Conservation (phyloP, 2,797 vertebrate species). For the Squalus acanthias region DNA sequence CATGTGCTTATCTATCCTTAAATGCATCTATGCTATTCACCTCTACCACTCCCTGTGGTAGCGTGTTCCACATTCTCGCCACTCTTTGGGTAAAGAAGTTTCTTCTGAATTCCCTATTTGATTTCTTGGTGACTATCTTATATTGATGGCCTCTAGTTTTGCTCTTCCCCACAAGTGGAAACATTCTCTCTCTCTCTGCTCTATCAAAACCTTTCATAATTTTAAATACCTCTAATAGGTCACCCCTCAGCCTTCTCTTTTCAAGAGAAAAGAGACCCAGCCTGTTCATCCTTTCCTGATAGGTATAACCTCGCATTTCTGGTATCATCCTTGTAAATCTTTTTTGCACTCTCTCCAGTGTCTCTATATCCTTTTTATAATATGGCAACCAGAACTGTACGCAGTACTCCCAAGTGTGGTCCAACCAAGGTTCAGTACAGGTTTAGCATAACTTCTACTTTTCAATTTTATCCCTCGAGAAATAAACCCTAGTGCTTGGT, state of each 20-base stretch:
- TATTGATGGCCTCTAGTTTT: too few relatives aligned
- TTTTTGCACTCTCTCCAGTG: neutral
- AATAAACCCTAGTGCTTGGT: neutral
- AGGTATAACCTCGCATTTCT: neutral
- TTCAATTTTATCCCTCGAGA: neutral
- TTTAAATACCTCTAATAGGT: neutral
- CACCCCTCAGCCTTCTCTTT: too few relatives aligned
- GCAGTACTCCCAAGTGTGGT: too few relatives aligned
- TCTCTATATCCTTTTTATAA: neutral
- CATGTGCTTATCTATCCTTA: too few relatives aligned
- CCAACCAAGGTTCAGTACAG: neutral
- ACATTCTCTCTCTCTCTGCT: too few relatives aligned
- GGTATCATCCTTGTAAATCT: neutral
- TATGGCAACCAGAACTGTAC: neutral
- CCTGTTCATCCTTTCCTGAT: neutral
- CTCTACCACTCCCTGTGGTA: too few relatives aligned
- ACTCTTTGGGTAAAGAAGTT: too few relatives aligned
- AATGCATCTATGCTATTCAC: too few relatives aligned
- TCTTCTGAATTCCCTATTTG: too few relatives aligned
- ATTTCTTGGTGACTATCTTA: too few relatives aligned
- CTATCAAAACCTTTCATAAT: neutral
- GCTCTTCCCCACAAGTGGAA: neutral
- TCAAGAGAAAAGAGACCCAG: neutral
- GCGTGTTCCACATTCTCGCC: too few relatives aligned
- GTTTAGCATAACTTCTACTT: neutral